These are phyloP conservation scores for Tethya wilhelma DNA, from an alignment of 37 sponge, comb jelly and placozoan species.

Conservation along the genomic window DNA sequence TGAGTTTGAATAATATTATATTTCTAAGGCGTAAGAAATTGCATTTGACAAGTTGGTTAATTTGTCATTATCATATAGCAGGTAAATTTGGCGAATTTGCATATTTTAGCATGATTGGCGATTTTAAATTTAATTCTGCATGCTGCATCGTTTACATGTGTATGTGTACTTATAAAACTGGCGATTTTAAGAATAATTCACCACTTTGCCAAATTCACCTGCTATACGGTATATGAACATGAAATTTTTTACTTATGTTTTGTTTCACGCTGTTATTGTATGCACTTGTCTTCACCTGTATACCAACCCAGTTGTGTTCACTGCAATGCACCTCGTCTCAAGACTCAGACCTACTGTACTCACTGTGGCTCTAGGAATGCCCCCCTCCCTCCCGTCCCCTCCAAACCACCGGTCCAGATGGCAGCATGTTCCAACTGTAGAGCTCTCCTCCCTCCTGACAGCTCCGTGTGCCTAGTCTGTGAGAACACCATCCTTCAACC, in stretches of 20 bases:
- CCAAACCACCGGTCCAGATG: constrained; percentile 40
- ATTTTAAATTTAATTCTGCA: too few species aligned
- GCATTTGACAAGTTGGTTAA: too few species aligned
- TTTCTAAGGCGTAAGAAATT: too few species aligned
- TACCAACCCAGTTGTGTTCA: constrained; percentile 41
- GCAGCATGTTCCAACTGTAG: constrained; percentile 31
- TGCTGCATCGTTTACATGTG: too few species aligned
- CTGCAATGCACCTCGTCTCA: constrained; percentile 55
- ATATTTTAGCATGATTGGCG: too few species aligned
- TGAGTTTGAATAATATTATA: neutral
- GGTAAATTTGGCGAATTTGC: too few species aligned
- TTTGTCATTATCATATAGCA: too few species aligned
- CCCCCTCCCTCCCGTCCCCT: constrained; percentile 36
- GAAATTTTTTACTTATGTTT: neutral
- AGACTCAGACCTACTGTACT: constrained; percentile 62
- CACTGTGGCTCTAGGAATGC: constrained; percentile 74
- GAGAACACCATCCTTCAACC: constrained; percentile 51
- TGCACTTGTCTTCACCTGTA: neutral
- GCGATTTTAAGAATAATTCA: too few species aligned
- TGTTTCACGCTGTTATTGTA: neutral
- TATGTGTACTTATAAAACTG: too few species aligned
- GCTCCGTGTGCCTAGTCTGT: constrained; percentile 60
- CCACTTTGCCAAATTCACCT: too few species aligned
- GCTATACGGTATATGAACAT: too few species aligned
- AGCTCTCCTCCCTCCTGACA: constrained; percentile 13